phyloP scores from a whole-genome alignment of 2,797 vertebrate species.

The Picus viridis region DNA sequence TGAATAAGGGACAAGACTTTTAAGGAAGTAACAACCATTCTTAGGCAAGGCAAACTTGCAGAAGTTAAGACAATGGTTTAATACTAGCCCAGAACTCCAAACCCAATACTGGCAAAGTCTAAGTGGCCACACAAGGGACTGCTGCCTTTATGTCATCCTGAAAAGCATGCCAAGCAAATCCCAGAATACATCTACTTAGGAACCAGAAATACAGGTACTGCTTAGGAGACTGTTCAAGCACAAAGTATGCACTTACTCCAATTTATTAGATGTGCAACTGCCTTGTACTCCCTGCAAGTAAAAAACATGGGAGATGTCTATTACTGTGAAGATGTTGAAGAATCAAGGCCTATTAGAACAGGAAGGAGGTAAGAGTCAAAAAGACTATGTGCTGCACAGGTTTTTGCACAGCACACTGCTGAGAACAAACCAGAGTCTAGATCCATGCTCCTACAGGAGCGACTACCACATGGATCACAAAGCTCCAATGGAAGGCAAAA shows the following conservation, averaged over 20 bases:
- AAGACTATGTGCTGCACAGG: accelerated
- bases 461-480: background rate
- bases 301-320: background rate
- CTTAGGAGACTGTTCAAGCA: background rate
- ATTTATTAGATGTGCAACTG: background rate
- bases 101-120: background rate
- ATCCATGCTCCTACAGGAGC: background rate
- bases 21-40: background rate
- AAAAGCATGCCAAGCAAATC: background rate
- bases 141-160: background rate
- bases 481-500: background rate
- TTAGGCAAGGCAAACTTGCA: no score
- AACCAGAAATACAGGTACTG: background rate
- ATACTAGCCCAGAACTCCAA: background rate
- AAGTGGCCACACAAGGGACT: background rate
- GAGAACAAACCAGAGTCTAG: background rate
- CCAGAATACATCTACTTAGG: background rate
- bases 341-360: background rate
- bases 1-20: background rate
- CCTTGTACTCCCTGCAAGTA: background rate
- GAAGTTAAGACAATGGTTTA: background rate
- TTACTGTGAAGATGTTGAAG: background rate
- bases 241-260: background rate
- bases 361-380: background rate
- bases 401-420: background rate